Evolutionary conservation across 1,140 invertebrate species (phyloP).

Genomic region (Platorchestia sp.): DNA sequence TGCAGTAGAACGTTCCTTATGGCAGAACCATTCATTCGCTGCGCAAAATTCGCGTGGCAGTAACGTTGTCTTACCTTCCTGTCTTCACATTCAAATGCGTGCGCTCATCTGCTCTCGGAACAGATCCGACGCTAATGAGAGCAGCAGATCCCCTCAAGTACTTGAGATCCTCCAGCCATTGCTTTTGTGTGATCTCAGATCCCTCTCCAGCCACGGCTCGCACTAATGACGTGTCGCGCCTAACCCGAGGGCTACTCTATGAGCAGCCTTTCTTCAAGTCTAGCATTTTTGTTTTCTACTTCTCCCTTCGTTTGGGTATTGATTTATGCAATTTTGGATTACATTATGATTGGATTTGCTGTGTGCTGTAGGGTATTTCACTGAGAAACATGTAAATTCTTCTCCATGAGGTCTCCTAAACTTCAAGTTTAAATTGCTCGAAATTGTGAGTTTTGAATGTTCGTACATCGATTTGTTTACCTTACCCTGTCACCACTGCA

Average conservation of each 20-base stretch:
- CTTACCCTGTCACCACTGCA: no score
- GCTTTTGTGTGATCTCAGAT: constrained; percentile 7
- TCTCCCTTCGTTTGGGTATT: neutral
- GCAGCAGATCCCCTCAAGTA: neutral
- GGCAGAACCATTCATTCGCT: neutral
- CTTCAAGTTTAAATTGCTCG: no score
- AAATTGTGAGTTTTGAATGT: no score
- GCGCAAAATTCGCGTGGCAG: neutral
- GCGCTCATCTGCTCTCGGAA: neutral
- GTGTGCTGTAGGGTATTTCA: no score
- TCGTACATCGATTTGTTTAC: no score
- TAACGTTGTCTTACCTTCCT: neutral
- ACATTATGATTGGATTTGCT: no score
- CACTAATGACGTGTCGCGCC: neutral
- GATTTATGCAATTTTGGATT: no score
- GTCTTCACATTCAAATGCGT: neutral
- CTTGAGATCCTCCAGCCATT: neutral
- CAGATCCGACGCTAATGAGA: neutral
- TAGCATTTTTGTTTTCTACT: neutral
- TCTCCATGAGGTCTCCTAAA: no score
- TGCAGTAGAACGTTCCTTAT: neutral
- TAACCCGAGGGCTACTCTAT: no score
- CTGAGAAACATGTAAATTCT: no score
- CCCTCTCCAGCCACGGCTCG: neutral
- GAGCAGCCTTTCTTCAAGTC: neutral